Conservation (phyloP, 2,888 invertebrate species). For the Callinectes sapidus region DNA sequence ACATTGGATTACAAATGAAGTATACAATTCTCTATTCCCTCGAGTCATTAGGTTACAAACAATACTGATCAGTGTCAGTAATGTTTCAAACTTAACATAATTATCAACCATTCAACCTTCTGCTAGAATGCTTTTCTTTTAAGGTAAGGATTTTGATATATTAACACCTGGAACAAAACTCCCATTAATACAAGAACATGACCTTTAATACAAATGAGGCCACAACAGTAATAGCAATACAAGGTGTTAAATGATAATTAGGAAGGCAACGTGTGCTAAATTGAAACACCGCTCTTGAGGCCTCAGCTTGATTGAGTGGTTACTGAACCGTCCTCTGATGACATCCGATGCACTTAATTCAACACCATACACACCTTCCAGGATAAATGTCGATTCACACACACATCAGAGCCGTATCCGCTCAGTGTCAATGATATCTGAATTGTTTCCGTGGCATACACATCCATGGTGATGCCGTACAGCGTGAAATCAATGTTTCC, state of each 20-base stretch:
- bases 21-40: neutral
- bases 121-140: neutral
- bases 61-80: no score
- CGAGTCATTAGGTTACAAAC: no score
- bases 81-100: neutral
- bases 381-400: no score
- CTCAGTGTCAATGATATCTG: no score
- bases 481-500: no score
- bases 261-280: slow-evolving; percentile 10
- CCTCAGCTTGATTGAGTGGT: neutral
- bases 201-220: neutral
- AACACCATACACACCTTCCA: neutral
- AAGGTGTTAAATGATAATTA: neutral
- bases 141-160: neutral
- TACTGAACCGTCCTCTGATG: neutral
- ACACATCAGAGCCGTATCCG: no score
- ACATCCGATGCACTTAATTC: neutral
- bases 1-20: neutral
- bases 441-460: no score
- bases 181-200: neutral
- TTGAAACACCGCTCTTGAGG: neutral
- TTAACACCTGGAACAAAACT: neutral
- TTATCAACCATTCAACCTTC: neutral
- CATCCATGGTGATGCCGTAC: no score
- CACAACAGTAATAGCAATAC: slow-evolving; percentile 6